Evolutionary conservation across 2,888 invertebrate species (phyloP), one percentile per base, ranked within the genome.

Genomic region (Hypolimnas misippus): DNA sequence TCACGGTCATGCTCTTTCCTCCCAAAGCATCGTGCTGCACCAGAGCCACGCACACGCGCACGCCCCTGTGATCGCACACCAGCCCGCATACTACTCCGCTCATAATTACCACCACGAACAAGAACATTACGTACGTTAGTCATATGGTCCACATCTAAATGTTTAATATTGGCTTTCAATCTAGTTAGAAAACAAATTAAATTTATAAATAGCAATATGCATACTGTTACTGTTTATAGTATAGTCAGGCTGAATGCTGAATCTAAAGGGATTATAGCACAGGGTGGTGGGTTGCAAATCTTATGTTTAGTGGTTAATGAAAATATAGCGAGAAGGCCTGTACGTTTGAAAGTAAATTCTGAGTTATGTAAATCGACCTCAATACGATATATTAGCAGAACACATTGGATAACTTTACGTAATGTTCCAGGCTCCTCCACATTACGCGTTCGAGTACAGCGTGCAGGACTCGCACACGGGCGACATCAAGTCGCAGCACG

Each of bases 401-500:
- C 10, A 29, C 1, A 3, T 21, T 50, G 29, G 29, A 17, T 4
- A 21, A 7, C 12, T 4, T 5, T 16, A 16, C 17, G 8, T 5
- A 16, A 7, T 40, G 2, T 17, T 55, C 12, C 31, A 74, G 76
- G 68, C 73, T 6, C 73, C 72, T 53, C 75, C 78, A 19, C 73
- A 76, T 49, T 78, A 76, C 57, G 73, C 70, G 52, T 78, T 74
- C 54, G 74, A 73, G 8, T 81, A 82, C 71, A 76, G 73, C 62
- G 77, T 82, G 2, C 65, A 72, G 38, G 93, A 93, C 71, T 78
- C 83, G 5, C 92, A 93, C 75, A 93, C 93, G 17, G 91, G 92
- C 14, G 93, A 93, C 76, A 81, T 85, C 72, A 92, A 93, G 75
- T 78, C 82, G 14, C 91, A 92, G 72, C 86, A 89, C 62, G 93